Base-by-base conservation (phyloP, 2,888 invertebrate genomes). In the Habroteleia sp. region DNA sequence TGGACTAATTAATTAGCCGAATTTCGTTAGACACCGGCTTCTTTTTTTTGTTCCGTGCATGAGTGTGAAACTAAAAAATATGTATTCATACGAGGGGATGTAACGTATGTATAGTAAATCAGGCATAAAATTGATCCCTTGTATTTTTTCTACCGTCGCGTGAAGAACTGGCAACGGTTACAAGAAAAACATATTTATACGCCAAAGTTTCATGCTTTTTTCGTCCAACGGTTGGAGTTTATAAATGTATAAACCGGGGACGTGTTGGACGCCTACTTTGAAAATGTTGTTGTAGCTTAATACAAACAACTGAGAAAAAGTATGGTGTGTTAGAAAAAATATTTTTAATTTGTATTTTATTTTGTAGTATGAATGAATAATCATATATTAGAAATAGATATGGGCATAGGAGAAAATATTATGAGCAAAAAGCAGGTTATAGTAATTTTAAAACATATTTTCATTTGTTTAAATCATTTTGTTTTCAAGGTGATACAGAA, bases 151-250 rank as follows among this genome's bases (percentile, higher is more conserved):
- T 8, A 5, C n/a, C 33, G 3, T 20, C 5, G 20, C 1, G 13
- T 20, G 17, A 23, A 48, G 33, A 48, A 48, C 20, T 48, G 5
- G 10, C 11, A n/a, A 48, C 33, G 33, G 48, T 48, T 33, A 48
- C 33, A 20, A 33, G 20, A 16, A 29, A 46, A 46, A 46, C 3
- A 48, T 31, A 6, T 33, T 8, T 29, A 8, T n/a, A n/a, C 8
- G 29, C 2, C 6, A 8, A 8, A 8, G 29, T 4, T n/a, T 29
- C 8, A 29, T 10, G 29, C 1, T 29, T 29, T 29, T 29, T 29
- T 8, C 8, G 33, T 13, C 6, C 13, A 13, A 33, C 33, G 11
- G 33, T 11, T 13, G 4, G 33, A 33, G 1, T 33, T 33, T 3
- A 11, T 33, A 13, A 13, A 11, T 33, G 20, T 4, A 20, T 3